Percentiles rank a stretch among this genome's conserved stretches.
Evolutionary conservation across 2,888 invertebrate genomes (phyloP).

Genomic region (Dryocosmus kuriphilus): DNA sequence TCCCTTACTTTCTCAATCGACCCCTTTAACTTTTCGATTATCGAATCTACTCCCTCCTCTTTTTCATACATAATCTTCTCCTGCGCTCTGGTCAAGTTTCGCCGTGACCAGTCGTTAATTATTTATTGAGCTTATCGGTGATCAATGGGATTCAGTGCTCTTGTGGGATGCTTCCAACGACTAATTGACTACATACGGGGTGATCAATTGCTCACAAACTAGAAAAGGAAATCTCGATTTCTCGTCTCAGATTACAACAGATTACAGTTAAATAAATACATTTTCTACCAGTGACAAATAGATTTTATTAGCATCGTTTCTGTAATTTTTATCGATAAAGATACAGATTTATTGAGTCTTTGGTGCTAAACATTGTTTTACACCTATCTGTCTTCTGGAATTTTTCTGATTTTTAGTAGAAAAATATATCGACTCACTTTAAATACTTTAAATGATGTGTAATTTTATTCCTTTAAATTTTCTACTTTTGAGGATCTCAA

Average conservation of each 20-base stretch:
- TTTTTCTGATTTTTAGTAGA: too few species aligned
- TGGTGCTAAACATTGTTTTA: too few species aligned
- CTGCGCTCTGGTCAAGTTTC: conserved; percentile 58
- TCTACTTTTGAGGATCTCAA: not conserved
- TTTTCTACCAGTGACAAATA: conserved; percentile 34
- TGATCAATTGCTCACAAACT: conserved; percentile 32
- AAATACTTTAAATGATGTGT: too few species aligned
- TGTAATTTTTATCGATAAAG: not conserved
- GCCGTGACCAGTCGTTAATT: conserved; percentile 72
- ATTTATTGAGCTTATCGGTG: conserved; percentile 60
- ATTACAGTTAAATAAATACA: conserved; percentile 26
- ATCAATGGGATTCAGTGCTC: conserved; percentile 64
- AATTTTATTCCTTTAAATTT: not conserved
- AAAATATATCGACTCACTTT: too few species aligned
- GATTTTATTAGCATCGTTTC: conserved; percentile 10
- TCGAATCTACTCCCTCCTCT: too few species aligned
- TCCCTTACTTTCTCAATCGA: too few species aligned
- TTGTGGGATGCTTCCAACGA: conserved; percentile 50
- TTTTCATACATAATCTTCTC: too few species aligned
- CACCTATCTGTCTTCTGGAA: too few species aligned
- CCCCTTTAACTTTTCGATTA: too few species aligned
- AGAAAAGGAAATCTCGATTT: conserved; percentile 28
- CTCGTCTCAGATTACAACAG: conserved; percentile 36
- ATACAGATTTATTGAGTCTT: too few species aligned
- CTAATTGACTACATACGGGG: conserved; percentile 43